Conservation (phyloP, 2,888 invertebrate species). For the Exocentrus adspersus region DNA sequence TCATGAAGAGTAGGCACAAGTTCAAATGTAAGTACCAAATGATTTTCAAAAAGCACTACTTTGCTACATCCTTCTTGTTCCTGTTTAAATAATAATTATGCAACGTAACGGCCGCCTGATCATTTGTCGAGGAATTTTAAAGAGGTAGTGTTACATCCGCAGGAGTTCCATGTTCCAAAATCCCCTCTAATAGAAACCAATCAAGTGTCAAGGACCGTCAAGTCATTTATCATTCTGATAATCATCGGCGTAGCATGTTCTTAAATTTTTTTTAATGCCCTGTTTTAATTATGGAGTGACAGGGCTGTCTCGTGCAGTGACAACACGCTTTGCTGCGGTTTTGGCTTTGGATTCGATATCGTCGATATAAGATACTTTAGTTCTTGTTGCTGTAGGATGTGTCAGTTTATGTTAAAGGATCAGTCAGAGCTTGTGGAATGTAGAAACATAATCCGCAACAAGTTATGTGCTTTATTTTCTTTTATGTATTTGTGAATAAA, state of each 20-base stretch:
- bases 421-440: not conserved
- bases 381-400: not conserved
- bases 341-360: not conserved
- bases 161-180: constrained; percentile 8
- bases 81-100: constrained; percentile 7
- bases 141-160: constrained; percentile 5
- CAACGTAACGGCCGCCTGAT: constrained; percentile 16
- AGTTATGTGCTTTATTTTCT: too few relatives aligned
- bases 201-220: constrained; percentile 46
- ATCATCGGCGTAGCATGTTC: constrained; percentile 33
- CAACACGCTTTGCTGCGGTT: constrained; percentile 4
- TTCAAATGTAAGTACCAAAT: too few relatives aligned
- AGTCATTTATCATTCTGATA: constrained; percentile 49
- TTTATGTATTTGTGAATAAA: too few relatives aligned
- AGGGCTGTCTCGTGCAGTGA: constrained; percentile 10
- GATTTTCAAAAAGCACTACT: not conserved
- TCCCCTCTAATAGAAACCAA: constrained; percentile 38
- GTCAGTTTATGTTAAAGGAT: not conserved
- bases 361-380: not conserved
- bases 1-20: too few relatives aligned
- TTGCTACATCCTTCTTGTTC: not conserved
- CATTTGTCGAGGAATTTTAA: constrained; percentile 10
- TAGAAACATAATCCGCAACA: not conserved
- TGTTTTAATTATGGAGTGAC: constrained; percentile 16
- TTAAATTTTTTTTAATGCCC: constrained; percentile 13